Evolutionary conservation across 1,140 invertebrate genomes (phyloP), one percentile per base, ranked within the genome.

Genomic region (Diorhabda elongata): DNA sequence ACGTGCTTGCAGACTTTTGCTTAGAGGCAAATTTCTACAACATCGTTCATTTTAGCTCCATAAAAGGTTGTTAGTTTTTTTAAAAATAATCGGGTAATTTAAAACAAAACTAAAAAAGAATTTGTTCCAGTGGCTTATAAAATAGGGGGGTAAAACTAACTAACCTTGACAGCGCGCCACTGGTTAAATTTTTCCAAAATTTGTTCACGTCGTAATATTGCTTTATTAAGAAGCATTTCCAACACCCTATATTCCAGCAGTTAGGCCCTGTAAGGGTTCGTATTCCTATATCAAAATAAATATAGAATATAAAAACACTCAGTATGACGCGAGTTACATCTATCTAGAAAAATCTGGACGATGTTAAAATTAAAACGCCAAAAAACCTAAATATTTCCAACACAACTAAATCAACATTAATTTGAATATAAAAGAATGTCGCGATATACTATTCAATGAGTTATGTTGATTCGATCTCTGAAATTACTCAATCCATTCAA

Each of bases 21-120:
- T 26, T 26, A 26, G 26, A 26, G 26, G 26, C 26, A 26, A 26
- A 26, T 26, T 26, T 26, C 26, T 26, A 26, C 26, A 26, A 26
- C 26, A 26, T 1, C 26, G 56, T 52, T 11, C 11, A 60, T 60
- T 9, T 11, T 60, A 41, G 59, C 59, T 60, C 59, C 59, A 60
- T 9, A 60, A n/a, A 60, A 60, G 59, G 59, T 63, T 42, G 26
- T 60, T 41, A 60, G 9, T 11, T 60, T 7, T 60, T 60, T 41
- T 41, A 60, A 41, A 60, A 60, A 11, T 11, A 60, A 60, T 60
- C 2, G 9, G 59, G 6, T 11, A 6, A 60, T 1, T 60, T 60
- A 2, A 60, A 2, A 60, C 59, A 60, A 7, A 60, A 26, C 1
- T 26, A 26, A 26, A 26, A 26, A 26, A 2, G 1, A 1, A 26